Conservation (phyloP, 1,140 invertebrate species). For the Drosophila albomicans region DNA sequence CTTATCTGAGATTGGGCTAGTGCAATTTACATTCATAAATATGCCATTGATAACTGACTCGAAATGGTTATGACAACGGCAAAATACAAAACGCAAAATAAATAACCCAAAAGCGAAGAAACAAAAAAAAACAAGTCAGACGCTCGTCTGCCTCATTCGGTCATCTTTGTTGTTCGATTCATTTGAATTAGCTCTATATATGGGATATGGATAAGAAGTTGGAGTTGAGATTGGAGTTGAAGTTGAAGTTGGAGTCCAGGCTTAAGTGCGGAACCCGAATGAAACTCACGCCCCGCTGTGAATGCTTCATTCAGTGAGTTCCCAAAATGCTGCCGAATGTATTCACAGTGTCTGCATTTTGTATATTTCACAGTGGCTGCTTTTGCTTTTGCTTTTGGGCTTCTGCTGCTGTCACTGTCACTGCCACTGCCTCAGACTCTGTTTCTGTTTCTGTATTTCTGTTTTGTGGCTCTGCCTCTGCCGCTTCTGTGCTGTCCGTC, state of each 20-base stretch:
- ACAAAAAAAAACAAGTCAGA: too few species aligned
- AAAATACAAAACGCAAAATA: too few species aligned
- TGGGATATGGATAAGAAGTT: conserved; percentile 4
- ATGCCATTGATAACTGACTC: too few species aligned
- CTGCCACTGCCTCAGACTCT: neutral
- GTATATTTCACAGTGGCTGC: neutral
- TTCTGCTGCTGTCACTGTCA: neutral
- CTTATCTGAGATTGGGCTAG: too few species aligned
- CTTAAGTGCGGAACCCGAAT: neutral
- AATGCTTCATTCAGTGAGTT: neutral
- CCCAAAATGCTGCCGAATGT: conserved; percentile 23
- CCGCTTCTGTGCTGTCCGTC: neutral
- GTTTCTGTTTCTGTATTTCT: neutral
- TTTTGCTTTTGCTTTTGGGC: neutral
- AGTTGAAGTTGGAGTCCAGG: neutral
- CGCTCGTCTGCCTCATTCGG: neutral
- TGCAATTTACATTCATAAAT: too few species aligned
- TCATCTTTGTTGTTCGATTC: conserved; percentile 19
- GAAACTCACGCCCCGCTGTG: conserved; percentile 23
- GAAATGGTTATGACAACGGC: too few species aligned
- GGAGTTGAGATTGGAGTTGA: neutral
- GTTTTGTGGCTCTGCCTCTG: neutral
- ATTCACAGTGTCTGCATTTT: conserved; percentile 1
- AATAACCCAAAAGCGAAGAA: too few species aligned
- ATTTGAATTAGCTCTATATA: conserved; percentile 74